phyloP scores from a whole-genome alignment of 2,113 vertebrate genomes.

The Etia nguti region DNA sequence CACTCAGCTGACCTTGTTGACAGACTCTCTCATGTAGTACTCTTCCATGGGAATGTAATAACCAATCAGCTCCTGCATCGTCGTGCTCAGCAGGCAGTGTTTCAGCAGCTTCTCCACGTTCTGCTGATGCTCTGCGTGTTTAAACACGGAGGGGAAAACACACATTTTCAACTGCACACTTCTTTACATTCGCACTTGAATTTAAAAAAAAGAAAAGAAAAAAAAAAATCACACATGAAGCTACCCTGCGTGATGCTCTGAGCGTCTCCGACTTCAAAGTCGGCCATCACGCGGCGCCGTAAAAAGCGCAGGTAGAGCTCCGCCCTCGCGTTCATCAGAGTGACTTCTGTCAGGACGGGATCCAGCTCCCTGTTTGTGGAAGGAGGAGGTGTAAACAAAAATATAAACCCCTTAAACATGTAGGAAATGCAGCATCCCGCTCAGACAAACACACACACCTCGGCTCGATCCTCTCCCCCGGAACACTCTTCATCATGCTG shows the following conservation, averaged over 20 bases:
- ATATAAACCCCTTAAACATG: neutral
- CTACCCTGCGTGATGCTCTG: constrained; percentile 88
- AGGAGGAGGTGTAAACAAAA: neutral
- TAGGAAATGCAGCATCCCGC: neutral
- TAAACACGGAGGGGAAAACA: neutral
- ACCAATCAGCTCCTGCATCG: constrained; percentile 96
- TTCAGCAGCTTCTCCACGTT: constrained; percentile 89
- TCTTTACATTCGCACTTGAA: neutral
- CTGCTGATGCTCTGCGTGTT: constrained; percentile 85
- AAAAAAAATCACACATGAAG: neutral
- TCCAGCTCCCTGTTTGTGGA: constrained; percentile 83
- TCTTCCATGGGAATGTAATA: constrained; percentile 98
- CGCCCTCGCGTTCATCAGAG: constrained; percentile 91
- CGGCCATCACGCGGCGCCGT: constrained; percentile 82
- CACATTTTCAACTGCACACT: neutral
- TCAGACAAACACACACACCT: constrained; percentile 67
- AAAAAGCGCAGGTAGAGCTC: constrained; percentile 96
- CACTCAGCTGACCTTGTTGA: constrained; percentile 84
- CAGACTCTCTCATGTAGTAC: constrained; percentile 97
- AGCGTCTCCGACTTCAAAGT: constrained; percentile 93
- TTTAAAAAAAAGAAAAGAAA: too few relatives aligned
- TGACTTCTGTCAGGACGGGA: constrained; percentile 91
- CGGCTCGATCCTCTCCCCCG: constrained; percentile 87
- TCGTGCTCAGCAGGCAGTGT: constrained; percentile 86
- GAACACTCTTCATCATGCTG: constrained; percentile 87